A percentile compares a stretch with the other conserved stretches of the same genome.
These are phyloP conservation scores for Ameiurus melas DNA, from an alignment of 2,113 vertebrate species.

Conservation along the genomic window DNA sequence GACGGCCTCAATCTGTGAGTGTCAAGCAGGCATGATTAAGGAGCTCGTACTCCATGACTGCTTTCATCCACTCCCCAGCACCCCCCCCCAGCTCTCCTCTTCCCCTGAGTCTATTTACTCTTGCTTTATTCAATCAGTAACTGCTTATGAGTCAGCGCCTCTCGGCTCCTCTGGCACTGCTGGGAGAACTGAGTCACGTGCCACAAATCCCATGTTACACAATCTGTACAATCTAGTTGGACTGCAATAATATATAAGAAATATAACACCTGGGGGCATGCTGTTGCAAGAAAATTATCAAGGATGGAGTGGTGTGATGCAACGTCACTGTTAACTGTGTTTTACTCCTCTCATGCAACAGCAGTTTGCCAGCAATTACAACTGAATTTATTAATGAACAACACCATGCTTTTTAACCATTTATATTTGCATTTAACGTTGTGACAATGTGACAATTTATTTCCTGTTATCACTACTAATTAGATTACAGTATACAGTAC, in stretches of 20 bases:
- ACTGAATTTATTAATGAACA: neutral
- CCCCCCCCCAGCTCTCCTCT: constrained; percentile 50
- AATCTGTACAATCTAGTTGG: neutral
- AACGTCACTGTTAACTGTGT: neutral
- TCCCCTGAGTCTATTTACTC: constrained; percentile 61
- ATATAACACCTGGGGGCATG: neutral
- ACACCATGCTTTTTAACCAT: neutral
- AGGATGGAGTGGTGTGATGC: neutral
- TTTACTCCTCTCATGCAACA: neutral
- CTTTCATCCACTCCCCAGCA: constrained; percentile 65
- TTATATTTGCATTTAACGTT: neutral
- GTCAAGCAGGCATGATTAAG: constrained; percentile 78
- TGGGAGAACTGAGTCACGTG: constrained; percentile 31
- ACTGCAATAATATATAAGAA: neutral
- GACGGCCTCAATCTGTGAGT: constrained; percentile 76
- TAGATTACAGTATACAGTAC: neutral
- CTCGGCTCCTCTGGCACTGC: constrained; percentile 27
- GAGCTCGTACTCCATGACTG: constrained; percentile 68
- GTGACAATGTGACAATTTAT: neutral
- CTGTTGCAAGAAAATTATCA: neutral
- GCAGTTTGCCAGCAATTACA: neutral
- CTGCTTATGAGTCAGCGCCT: constrained; percentile 65
- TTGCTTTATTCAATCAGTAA: constrained; percentile 74
- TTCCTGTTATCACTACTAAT: neutral
- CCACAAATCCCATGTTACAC: neutral